Base-by-base conservation (phyloP, 2,888 invertebrate genomes). In the Euphydryas editha region DNA sequence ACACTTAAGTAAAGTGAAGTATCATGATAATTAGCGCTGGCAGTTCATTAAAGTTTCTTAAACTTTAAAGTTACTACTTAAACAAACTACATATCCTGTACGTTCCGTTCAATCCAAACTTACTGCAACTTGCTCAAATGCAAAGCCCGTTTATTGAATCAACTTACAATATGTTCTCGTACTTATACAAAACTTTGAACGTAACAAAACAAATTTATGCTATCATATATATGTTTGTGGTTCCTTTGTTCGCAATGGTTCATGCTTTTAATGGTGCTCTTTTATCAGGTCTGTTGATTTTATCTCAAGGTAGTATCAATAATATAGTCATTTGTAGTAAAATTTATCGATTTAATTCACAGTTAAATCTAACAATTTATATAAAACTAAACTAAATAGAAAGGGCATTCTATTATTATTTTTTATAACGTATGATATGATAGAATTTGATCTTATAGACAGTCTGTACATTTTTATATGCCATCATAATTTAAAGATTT, bases 1-100 rank as follows among this genome's bases (percentile, higher is more conserved):
- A 47, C 13, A 11, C 5, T 20, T 24, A 7, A 51, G 24, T 51
- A n/a, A 30, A 15, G n/a, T n/a, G 24, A 15, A n/a, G 51, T 24
- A 51, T n/a, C 24, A 30, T 10, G 13, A 51, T 51, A 30, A 51
- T 51, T 24, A 17, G 17, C 24, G 24, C 51, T 30, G 13, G 30
- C 24, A 15, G 51, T 51, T 51, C 51, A 51, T 51, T 51, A 51
- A 51, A 30, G n/a, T 51, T 51, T 15, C 51, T 13, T 21, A 47
- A 20, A 5, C 11, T 13, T 47, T 47, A 47, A 21, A 20, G 11
- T 47, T 11, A 18, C 15, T 21, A 47, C 20, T 20, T 20, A 47
- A 51, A 17, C 24, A 51, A 8, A 2, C 51, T 51, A 24, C 24
- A 51, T 15, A n/a, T n/a, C 10, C 2, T 13, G 11, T 51, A 24